Conservation (phyloP, 2,113 vertebrate genomes). For the Sylvietta virens region DNA sequence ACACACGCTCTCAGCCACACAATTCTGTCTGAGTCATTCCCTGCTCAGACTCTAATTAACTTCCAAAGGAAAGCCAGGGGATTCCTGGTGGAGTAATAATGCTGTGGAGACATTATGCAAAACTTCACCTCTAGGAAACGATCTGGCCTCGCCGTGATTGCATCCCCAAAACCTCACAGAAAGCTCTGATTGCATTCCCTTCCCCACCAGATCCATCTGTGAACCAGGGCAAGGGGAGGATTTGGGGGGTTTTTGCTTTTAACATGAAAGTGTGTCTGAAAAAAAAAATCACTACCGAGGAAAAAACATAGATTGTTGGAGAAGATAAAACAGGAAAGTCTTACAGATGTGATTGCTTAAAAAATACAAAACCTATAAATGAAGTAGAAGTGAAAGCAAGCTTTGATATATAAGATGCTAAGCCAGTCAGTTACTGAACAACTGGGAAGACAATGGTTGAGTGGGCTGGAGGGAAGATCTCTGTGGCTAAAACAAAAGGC, state of each 20-base stretch:
- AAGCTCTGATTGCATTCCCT: not conserved
- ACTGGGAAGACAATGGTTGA: too few relatives aligned
- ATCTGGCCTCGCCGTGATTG: not conserved
- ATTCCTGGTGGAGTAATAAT: not conserved
- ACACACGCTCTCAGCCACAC: not conserved
- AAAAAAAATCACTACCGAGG: not conserved
- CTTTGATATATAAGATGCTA: too few relatives aligned
- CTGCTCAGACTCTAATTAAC: conserved; percentile 43
- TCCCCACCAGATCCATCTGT: not conserved
- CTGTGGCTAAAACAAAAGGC: too few relatives aligned
- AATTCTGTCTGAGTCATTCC: conserved; percentile 26
- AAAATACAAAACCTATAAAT: too few relatives aligned
- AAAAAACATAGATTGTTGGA: rapidly evolving
- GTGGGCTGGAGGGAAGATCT: too few relatives aligned
- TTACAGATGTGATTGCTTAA: too few relatives aligned
- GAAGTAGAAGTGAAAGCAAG: too few relatives aligned
- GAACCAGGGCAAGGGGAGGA: not conserved
- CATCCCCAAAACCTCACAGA: not conserved
- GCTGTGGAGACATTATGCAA: not conserved
- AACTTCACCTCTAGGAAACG: conserved; percentile 10
- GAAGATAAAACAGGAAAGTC: too few relatives aligned
- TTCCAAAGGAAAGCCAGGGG: conserved; percentile 10
- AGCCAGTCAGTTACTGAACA: too few relatives aligned
- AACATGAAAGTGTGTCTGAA: not conserved
- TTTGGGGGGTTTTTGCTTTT: not conserved